phyloP scores from a whole-genome alignment of 2,888 invertebrate species.

The Lobophora halterata region DNA sequence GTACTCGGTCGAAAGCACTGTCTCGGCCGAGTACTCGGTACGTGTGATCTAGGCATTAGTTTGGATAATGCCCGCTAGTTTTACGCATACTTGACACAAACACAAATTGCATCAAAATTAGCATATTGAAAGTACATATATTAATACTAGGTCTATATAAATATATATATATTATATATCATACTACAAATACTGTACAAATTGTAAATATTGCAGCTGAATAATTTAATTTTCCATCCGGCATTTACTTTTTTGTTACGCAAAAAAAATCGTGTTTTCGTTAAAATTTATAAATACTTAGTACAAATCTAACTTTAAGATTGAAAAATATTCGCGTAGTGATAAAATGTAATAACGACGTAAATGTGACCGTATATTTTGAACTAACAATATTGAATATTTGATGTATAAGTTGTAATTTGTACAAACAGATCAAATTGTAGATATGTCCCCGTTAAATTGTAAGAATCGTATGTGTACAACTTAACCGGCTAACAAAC shows the following conservation, averaged over 20 bases:
- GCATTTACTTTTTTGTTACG: constrained; percentile 48
- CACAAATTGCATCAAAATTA: too few relatives aligned
- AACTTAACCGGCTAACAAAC: too few relatives aligned
- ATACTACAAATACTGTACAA: constrained; percentile 39
- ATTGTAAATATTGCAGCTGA: constrained; percentile 58
- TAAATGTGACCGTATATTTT: constrained; percentile 31
- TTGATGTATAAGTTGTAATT: constrained; percentile 52
- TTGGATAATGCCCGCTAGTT: too few relatives aligned
- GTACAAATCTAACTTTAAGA: constrained; percentile 75
- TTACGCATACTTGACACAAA: too few relatives aligned
- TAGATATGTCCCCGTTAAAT: too few relatives aligned
- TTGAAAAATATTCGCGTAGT: constrained; percentile 34
- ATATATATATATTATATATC: neutral
- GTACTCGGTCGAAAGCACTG: too few relatives aligned
- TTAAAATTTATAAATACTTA: constrained; percentile 71
- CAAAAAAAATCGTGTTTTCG: constrained; percentile 41
- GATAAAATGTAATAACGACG: constrained; percentile 42
- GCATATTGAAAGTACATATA: too few relatives aligned
- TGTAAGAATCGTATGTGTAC: too few relatives aligned
- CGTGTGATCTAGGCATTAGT: too few relatives aligned
- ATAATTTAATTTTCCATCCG: constrained; percentile 38
- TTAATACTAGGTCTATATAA: neutral
- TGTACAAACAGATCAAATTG: constrained; percentile 65
- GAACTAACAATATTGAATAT: constrained; percentile 54
- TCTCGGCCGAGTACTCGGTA: too few relatives aligned